Percentiles rank a stretch among this genome's conserved stretches.
Conservation (phyloP, 2,113 vertebrate genomes). For the Shinisaurus crocodilurus region DNA sequence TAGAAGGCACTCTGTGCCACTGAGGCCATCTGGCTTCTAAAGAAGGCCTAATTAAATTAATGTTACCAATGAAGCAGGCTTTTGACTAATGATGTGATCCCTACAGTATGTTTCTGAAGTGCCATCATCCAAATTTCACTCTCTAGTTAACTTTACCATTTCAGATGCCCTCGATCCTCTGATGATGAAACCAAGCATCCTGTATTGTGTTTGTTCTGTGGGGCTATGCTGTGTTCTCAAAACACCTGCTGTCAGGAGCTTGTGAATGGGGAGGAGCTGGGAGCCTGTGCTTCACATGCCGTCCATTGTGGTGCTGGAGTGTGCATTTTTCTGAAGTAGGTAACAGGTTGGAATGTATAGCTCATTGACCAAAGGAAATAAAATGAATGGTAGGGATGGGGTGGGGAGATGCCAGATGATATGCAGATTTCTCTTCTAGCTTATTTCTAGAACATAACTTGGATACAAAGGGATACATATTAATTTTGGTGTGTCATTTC, state of each 20-base stretch:
- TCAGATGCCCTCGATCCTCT: slow-evolving; percentile 91
- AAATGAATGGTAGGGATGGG: neutral
- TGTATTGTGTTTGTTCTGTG: slow-evolving; percentile 94
- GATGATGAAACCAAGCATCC: slow-evolving; percentile 94
- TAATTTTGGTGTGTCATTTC: neutral
- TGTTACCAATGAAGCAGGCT: neutral
- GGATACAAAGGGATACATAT: neutral
- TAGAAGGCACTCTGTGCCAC: too few relatives aligned
- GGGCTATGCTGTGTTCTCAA: slow-evolving; percentile 93
- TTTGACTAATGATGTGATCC: neutral
- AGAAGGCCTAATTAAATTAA: neutral
- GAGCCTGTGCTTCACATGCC: slow-evolving; percentile 94
- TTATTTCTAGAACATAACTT: neutral
- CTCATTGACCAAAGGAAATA: neutral
- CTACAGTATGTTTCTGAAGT: neutral
- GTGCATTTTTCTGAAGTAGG: slow-evolving; percentile 95
- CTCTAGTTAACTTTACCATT: slow-evolving; percentile 37
- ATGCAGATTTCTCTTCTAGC: neutral
- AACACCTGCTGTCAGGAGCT: slow-evolving; percentile 91
- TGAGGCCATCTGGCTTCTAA: neutral
- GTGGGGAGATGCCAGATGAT: neutral
- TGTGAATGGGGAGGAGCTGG: slow-evolving; percentile 91
- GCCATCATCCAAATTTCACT: neutral
- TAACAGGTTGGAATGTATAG: slow-evolving; percentile 25
- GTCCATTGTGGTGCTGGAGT: slow-evolving; percentile 93